Evolutionary conservation across 2,113 vertebrate genomes (phyloP).

Genomic region (Indicator indicator): DNA sequence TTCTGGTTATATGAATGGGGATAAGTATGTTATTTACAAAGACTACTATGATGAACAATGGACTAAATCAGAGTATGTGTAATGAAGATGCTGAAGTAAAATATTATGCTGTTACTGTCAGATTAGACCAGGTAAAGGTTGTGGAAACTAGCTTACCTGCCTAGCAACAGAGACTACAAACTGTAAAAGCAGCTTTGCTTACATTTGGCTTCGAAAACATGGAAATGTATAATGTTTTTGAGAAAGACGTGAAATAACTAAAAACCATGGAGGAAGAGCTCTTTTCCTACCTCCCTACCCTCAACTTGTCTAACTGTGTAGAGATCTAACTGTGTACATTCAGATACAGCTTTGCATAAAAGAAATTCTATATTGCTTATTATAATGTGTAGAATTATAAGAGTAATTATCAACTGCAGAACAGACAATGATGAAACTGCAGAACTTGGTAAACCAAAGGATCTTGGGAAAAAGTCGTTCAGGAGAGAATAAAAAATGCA

Average conservation of each 20-base stretch:
- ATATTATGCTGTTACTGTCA: background rate
- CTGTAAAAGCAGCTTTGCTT: background rate
- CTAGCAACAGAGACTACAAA: background rate
- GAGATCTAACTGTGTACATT: background rate
- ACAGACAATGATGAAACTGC: background rate
- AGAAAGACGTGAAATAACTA: background rate
- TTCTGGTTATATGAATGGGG: constrained; percentile 1
- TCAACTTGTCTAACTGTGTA: background rate
- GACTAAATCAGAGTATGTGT: background rate
- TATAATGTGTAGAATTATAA: background rate
- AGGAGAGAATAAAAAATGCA: background rate
- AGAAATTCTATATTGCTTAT: background rate
- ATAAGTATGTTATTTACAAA: constrained; percentile 12
- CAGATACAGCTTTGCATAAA: background rate
- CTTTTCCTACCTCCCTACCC: background rate
- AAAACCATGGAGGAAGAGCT: background rate
- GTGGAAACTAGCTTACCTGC: background rate
- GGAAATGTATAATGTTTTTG: background rate
- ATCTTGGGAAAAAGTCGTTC: background rate
- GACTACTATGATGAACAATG: background rate
- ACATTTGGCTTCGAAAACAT: constrained; percentile 8
- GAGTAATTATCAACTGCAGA: background rate
- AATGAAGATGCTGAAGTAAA: background rate
- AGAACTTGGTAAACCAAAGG: background rate
- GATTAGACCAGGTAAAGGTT: background rate